Evolutionary conservation across 2,888 invertebrate genomes (phyloP).

Genomic region (Boloria selene): DNA sequence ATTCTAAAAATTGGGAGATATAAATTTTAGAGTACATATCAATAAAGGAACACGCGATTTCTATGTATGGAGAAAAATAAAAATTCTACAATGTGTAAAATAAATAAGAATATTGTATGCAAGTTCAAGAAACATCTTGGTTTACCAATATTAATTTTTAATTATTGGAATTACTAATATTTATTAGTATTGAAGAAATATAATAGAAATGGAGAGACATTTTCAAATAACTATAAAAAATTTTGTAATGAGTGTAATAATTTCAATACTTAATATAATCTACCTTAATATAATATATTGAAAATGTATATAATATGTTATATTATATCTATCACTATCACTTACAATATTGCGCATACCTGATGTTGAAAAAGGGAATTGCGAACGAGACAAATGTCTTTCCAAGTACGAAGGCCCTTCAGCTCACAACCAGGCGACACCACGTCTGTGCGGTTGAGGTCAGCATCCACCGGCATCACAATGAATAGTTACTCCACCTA

Average conservation of each 20-base stretch:
- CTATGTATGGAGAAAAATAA: not conserved
- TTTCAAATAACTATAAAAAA: no score
- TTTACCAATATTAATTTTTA: no score
- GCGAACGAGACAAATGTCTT: slow-evolving; percentile 80
- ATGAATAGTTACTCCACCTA: slow-evolving; percentile 80
- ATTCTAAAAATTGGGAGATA: not conserved
- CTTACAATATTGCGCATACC: slow-evolving; percentile 55
- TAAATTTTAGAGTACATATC: not conserved
- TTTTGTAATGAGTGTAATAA: no score
- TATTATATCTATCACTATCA: not conserved
- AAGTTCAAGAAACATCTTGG: no score
- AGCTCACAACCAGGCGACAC: slow-evolving; percentile 81
- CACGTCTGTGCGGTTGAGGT: slow-evolving; percentile 80
- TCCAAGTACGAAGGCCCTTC: slow-evolving; percentile 81
- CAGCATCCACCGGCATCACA: slow-evolving; percentile 84
- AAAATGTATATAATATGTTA: not conserved
- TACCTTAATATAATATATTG: not conserved
- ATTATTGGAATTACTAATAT: no score
- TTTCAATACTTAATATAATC: no score
- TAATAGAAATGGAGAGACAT: no score
- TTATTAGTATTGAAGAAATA: no score
- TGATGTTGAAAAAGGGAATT: slow-evolving; percentile 80
- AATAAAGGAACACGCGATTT: not conserved
- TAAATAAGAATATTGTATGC: no score
- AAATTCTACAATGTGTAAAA: not conserved